Conservation (phyloP, 2,888 invertebrate genomes). For the Caenorhabditis drosophilae region DNA sequence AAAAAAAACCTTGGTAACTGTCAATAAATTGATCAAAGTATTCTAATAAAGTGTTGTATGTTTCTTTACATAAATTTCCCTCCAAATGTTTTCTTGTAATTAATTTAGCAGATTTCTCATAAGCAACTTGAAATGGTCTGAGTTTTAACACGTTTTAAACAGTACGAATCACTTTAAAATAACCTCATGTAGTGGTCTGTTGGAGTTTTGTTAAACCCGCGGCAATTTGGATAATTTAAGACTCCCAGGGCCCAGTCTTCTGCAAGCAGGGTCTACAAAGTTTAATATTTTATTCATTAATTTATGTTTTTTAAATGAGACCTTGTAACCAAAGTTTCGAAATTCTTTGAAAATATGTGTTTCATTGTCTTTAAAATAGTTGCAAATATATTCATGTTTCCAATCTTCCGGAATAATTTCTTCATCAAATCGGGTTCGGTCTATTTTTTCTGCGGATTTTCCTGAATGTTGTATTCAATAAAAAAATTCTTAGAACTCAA, state of each 20-base stretch:
- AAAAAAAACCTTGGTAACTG: slow-evolving; percentile 32
- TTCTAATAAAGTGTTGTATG: slow-evolving; percentile 43
- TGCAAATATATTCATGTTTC: slow-evolving; percentile 33
- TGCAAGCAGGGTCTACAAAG: slow-evolving; percentile 42
- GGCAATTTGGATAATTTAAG: slow-evolving; percentile 55
- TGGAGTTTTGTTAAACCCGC: slow-evolving; percentile 47
- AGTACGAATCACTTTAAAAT: background rate
- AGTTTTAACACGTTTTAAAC: background rate
- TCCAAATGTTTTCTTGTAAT: slow-evolving; percentile 33
- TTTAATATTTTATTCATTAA: background rate
- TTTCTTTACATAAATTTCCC: slow-evolving; percentile 34
- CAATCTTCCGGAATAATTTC: slow-evolving; percentile 20
- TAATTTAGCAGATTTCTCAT: slow-evolving; percentile 24
- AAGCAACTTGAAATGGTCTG: slow-evolving; percentile 45
- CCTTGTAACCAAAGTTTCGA: slow-evolving; percentile 34
- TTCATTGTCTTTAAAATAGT: slow-evolving; percentile 40
- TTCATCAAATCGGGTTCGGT: slow-evolving; percentile 24
- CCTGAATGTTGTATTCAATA: slow-evolving; percentile 13
- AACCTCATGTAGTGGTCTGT: slow-evolving; percentile 55
- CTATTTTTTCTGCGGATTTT: slow-evolving; percentile 34
- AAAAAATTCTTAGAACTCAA: background rate
- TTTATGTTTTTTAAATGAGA: slow-evolving; percentile 1
- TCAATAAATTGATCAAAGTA: slow-evolving; percentile 47
- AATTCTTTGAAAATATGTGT: slow-evolving; percentile 39
- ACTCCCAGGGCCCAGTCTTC: slow-evolving; percentile 58